phyloP scores from a whole-genome alignment of 2,888 invertebrate species.

The Lithosia quadra region DNA sequence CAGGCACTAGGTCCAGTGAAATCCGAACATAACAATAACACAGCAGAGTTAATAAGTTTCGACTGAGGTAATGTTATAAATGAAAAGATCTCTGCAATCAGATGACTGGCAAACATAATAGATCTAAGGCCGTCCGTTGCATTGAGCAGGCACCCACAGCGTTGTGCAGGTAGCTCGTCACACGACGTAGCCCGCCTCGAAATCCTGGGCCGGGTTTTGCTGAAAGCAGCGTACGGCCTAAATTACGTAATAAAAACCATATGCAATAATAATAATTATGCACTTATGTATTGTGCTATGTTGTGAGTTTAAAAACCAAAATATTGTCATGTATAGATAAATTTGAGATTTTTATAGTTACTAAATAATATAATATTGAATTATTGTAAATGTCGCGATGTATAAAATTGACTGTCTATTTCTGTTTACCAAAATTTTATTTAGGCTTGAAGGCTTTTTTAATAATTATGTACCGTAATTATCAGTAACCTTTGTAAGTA shows the following conservation, averaged over 20 bases:
- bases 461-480: conserved; percentile 18
- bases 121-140: conserved; percentile 32
- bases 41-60: conserved; percentile 94
- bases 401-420: conserved; percentile 36
- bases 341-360: conserved; percentile 46
- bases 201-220: background rate
- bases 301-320: conserved; percentile 55
- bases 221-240: background rate
- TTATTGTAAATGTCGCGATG: conserved; percentile 39
- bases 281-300: conserved; percentile 49
- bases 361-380: conserved; percentile 30
- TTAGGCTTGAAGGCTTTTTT: conserved; percentile 10
- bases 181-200: background rate
- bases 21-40: conserved; percentile 83
- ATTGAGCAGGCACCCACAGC: background rate
- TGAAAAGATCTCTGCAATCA: conserved; percentile 62
- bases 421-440: conserved; percentile 17
- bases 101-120: conserved; percentile 60
- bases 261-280: conserved; percentile 57
- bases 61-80: conserved; percentile 84
- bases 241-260: conserved; percentile 51
- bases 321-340: conserved; percentile 55
- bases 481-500: conserved; percentile 46
- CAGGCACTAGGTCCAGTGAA: conserved; percentile 71
- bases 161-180: background rate